A percentile compares a stretch with the other conserved stretches of the same genome.
Conservation (phyloP, 2,113 vertebrate species). For the Riparia riparia region DNA sequence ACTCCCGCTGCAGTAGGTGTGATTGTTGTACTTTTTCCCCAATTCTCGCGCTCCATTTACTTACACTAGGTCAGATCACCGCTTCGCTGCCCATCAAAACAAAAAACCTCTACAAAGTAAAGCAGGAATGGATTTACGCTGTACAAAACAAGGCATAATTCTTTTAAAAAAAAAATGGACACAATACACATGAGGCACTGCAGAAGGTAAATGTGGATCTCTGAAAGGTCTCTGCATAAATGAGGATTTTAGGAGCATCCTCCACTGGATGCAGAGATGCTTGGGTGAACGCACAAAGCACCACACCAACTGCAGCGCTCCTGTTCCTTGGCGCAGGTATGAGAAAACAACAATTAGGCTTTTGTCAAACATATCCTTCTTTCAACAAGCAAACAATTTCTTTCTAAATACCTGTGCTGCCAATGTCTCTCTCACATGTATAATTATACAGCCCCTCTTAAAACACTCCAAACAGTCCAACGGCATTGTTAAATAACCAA, state of each 20-base stretch:
- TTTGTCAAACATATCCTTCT: not conserved
- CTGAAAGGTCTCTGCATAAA: not conserved
- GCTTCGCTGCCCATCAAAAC: not conserved
- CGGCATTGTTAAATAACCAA: not conserved
- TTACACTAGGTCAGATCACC: not conserved
- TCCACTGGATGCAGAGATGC: not conserved
- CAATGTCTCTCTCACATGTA: not conserved
- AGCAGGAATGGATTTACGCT: not conserved
- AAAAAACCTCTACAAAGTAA: not conserved
- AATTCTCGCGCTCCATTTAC: not conserved
- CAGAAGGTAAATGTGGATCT: not conserved
- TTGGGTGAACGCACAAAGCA: not conserved
- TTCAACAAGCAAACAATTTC: not conserved
- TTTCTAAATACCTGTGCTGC: not conserved
- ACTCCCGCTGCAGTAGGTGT: not conserved
- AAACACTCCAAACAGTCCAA: not conserved
- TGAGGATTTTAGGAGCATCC: not conserved
- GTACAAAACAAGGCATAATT: not conserved
- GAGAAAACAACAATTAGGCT: slow-evolving; percentile 6
- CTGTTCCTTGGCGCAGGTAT: not conserved
- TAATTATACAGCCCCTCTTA: not conserved
- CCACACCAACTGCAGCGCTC: not conserved
- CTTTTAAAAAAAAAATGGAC: not conserved
- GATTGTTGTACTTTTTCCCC: not conserved
- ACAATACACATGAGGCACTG: not conserved